These are phyloP conservation scores for Agrochola litura DNA, from an alignment of 2,888 invertebrate genomes.

Conservation along the genomic window DNA sequence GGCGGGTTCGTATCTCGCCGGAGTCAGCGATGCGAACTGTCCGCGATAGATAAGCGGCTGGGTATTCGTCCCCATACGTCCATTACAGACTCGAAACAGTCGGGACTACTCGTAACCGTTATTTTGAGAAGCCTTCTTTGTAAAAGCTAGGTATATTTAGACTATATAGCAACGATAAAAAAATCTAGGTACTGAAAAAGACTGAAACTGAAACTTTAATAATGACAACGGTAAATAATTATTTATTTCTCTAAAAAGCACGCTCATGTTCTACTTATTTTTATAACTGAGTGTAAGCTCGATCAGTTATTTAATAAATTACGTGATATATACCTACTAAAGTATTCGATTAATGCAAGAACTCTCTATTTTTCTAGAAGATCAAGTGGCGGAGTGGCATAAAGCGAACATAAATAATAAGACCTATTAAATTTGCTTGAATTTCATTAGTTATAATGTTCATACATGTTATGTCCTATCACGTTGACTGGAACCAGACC, in stretches of 20 bases:
- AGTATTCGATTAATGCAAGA: background rate
- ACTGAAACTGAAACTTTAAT: slow-evolving; percentile 3
- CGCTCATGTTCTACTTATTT: background rate
- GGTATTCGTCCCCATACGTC: slow-evolving; percentile 48
- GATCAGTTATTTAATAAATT: background rate
- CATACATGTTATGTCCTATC: background rate
- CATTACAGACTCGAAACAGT: slow-evolving; percentile 45
- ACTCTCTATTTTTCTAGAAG: too few relatives aligned
- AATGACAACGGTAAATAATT: background rate
- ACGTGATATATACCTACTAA: background rate
- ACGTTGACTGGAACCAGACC: too few relatives aligned
- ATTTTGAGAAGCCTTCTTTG: slow-evolving; percentile 27
- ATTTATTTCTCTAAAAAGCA: background rate
- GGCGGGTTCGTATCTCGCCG: slow-evolving; percentile 44
- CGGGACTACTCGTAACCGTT: slow-evolving; percentile 29
- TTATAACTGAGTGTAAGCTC: background rate
- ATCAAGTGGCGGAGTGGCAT: too few relatives aligned
- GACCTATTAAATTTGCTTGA: background rate
- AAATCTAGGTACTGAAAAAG: background rate
- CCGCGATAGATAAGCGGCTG: slow-evolving; percentile 56
- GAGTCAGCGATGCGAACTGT: slow-evolving; percentile 20
- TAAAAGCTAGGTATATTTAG: slow-evolving; percentile 1
- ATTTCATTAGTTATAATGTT: background rate
- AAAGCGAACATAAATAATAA: background rate
- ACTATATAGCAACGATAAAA: background rate